phyloP scores from a whole-genome alignment of 1,140 invertebrate genomes.

The Megalonaias nervosa region DNA sequence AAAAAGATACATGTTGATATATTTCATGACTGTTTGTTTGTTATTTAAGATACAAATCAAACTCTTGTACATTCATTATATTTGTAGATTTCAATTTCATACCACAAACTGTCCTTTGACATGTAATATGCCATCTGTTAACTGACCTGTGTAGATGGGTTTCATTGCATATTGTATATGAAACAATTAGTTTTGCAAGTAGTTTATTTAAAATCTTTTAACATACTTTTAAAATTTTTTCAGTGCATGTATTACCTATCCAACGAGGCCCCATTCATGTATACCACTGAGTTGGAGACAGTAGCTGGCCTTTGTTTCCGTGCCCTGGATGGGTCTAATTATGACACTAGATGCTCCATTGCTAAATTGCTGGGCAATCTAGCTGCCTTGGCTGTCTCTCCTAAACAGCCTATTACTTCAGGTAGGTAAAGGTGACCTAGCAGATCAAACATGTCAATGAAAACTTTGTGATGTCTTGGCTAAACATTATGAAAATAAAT shows the following conservation, averaged over 20 bases:
- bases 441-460: background rate
- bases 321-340: constrained; percentile 94
- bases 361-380: constrained; percentile 91
- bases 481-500: too few species aligned
- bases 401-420: constrained; percentile 44
- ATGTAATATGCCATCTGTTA: background rate
- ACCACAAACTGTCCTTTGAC: background rate
- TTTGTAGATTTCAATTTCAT: background rate
- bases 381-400: constrained; percentile 85
- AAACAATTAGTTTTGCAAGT: background rate
- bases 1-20: background rate
- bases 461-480: background rate
- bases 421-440: constrained; percentile 23
- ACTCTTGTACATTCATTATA: too few species aligned
- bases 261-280: constrained; percentile 89
- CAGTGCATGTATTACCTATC: constrained; percentile 91
- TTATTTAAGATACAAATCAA: too few species aligned
- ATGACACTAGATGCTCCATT: constrained; percentile 93
- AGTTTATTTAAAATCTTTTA: background rate
- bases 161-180: background rate
- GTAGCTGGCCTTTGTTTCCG: constrained; percentile 91
- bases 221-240: constrained; percentile 11
- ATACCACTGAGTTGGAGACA: constrained; percentile 91
- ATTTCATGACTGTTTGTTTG: too few species aligned
- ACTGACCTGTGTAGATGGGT: background rate